Conservation (phyloP, 2,797 vertebrate genomes). For the Pangasius macronema region DNA sequence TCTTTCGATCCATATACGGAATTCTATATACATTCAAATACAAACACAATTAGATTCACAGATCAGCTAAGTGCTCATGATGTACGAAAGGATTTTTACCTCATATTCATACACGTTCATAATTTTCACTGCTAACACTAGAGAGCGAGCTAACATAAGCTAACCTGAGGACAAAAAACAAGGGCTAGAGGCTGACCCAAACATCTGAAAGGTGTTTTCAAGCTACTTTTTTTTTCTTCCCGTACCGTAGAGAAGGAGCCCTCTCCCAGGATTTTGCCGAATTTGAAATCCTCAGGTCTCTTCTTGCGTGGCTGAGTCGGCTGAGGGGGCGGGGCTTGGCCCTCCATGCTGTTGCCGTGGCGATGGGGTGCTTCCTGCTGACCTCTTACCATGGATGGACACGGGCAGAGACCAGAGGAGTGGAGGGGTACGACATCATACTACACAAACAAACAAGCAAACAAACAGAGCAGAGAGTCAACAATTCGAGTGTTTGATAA, state of each 20-base stretch:
- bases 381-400: conserved; percentile 98
- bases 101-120: not conserved
- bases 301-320: conserved; percentile 92
- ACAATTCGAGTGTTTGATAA: not conserved
- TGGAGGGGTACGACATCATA: conserved; percentile 98
- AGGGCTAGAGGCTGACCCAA: not conserved
- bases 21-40: no score
- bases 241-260: conserved; percentile 97
- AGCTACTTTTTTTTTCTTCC: not conserved
- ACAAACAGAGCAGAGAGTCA: conserved; percentile 28
- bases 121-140: not conserved
- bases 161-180: not conserved
- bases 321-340: conserved; percentile 73
- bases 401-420: conserved; percentile 94
- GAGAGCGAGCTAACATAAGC: not conserved
- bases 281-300: conserved; percentile 95
- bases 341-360: conserved; percentile 87
- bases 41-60: not conserved
- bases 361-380: conserved; percentile 89
- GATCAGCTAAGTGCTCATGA: not conserved
- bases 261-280: conserved; percentile 97
- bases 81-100: not conserved
- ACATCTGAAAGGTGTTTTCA: not conserved
- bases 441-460: conserved; percentile 66
- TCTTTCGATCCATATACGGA: conserved; percentile 3